Evolutionary conservation across 2,888 invertebrate genomes (phyloP), one percentile per base, ranked within the genome.

Genomic region (Phengaris alcon): DNA sequence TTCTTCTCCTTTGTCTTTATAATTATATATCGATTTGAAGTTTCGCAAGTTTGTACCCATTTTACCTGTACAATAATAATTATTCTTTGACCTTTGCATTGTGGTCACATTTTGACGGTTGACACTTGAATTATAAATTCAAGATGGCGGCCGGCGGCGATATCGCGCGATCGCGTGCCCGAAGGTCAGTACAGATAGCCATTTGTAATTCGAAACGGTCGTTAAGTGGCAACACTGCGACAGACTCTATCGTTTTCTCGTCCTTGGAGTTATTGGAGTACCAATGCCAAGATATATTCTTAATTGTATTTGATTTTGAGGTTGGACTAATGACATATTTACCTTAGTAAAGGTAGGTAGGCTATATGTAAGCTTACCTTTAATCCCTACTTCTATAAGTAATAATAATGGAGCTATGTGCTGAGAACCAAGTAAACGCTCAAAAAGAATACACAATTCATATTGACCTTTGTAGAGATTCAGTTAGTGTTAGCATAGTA

Each of bases 141-240:
- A 78, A 82, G 81, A 80, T 80, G 76, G 81, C 79, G 80, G 82
- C 76, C 80, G 81, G 77, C 79, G 79, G 85, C 83, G 85, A 86
- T 86, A 86, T 85, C 86, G 81, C 85, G 79, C 77, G 80, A 79
- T 86, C 82, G 86, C 86, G 86, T 86, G 87, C 79, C 76, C 73
- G 79, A 81, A 82, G 82, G 82, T 82, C 82, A 82, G 75, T 82
- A 83, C 75, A 79, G 77, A 79, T 79, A 78, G 79, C 80, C 81
- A 85, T 86, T 86, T 85, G 84, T 84, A 86, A 85, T 84, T 85
- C 84, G 64, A 84, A 85, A 80, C 80, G 79, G 78, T 80, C 79
- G 77, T 77, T 77, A 81, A 81, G 81, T 81, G 80, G 82, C 82
- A 81, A 82, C 84, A 82, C 81, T 83, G 85, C 83, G 84, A 84